Percentiles rank a stretch among this genome's conserved stretches.
phyloP scores from a whole-genome alignment of 1,140 invertebrate genomes.

The Zophobas morio region DNA sequence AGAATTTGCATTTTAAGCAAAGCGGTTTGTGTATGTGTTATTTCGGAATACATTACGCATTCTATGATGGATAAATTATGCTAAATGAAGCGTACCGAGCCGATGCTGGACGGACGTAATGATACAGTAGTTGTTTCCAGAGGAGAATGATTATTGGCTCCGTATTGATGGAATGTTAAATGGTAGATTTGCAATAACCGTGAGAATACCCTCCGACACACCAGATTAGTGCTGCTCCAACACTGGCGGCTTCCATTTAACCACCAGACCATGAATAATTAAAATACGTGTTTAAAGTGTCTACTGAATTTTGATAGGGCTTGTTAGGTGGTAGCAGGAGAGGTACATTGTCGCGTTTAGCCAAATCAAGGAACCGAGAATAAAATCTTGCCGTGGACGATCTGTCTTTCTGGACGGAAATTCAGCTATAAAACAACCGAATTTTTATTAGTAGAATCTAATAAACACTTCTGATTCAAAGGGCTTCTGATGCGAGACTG shows the following conservation, averaged over 20 bases:
- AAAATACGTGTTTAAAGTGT: conserved; percentile 3
- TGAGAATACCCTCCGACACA: conserved; percentile 17
- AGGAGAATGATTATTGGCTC: conserved; percentile 21
- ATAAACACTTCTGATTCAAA: no score
- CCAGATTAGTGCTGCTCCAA: background rate
- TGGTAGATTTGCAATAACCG: conserved; percentile 13
- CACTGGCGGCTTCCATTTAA: conserved; percentile 14
- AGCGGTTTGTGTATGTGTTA: background rate
- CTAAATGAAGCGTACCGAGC: background rate
- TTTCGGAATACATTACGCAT: conserved; percentile 4
- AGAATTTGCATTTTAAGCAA: conserved; percentile 23
- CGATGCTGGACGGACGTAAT: conserved; percentile 5
- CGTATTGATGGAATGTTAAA: conserved; percentile 33
- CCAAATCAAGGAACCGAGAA: no score
- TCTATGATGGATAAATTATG: background rate
- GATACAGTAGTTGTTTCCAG: background rate
- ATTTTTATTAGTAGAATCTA: no score
- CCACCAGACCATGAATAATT: conserved; percentile 16
- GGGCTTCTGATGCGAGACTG: no score
- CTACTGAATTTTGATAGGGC: conserved; percentile 11
- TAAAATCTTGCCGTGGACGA: no score
- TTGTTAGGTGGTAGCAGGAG: no score
- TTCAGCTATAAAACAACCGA: no score
- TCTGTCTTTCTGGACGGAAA: no score
- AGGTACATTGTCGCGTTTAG: no score